Conservation (phyloP, 2,888 invertebrate genomes). For the Eilema sororculum region DNA sequence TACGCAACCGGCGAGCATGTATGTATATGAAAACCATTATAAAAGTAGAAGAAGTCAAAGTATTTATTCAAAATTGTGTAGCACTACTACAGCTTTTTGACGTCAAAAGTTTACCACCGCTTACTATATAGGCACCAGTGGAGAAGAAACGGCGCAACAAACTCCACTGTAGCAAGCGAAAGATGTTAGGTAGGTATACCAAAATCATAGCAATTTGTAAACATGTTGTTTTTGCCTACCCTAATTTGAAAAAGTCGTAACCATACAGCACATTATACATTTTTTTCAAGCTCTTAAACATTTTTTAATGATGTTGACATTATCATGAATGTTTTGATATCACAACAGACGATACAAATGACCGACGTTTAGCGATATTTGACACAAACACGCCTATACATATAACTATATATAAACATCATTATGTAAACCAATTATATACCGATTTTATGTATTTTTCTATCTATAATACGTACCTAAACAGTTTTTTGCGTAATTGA, state of each 20-base stretch:
- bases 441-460: not conserved
- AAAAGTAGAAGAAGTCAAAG: no score
- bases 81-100: no score
- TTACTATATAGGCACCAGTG: no score
- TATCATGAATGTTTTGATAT: not conserved
- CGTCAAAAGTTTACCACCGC: no score
- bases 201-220: no score
- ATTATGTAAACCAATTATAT: not conserved
- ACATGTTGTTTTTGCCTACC: no score
- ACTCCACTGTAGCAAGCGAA: no score
- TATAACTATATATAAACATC: not conserved
- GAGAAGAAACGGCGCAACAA: no score
- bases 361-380: not conserved
- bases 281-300: not conserved
- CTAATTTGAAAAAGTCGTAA: not conserved
- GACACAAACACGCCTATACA: not conserved
- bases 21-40: no score
- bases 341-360: not conserved
- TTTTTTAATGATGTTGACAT: not conserved
- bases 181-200: no score
- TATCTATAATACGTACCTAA: not conserved
- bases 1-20: no score
- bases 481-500: constrained; percentile 1
- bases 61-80: no score
- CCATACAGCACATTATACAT: not conserved